Evolutionary conservation across 37 sponge, comb jelly and placozoan genomes (phyloP), one percentile per base, ranked within the genome.

Genomic region (Corticium candelabrum): DNA sequence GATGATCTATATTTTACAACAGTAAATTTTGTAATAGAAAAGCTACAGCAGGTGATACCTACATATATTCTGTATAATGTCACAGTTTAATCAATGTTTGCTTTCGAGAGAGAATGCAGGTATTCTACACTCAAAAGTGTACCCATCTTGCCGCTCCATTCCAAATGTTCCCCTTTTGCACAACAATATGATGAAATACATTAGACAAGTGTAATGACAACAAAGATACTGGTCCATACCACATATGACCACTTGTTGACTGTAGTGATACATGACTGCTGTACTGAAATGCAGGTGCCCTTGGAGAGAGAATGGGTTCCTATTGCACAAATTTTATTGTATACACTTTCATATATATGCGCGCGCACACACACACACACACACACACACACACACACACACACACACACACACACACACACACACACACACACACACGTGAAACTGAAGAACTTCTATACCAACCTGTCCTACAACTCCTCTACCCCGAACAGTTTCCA

Each of bases 401-500:
- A n/a, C n/a, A n/a, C n/a, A n/a, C n/a, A n/a, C n/a, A n/a, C n/a
- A 1, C 69, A 1, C 35, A 27, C 34, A 69, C 7, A n/a, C 1
- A 41, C 21, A 0, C 1, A 36, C 41, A n/a, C 0, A 27, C 40
- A 35, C 27, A 30, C 41, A 27, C 29, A 41, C 1, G 27, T 1
- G 21, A 76, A 35, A 35, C 33, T 1, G 1, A 67, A 35, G 1
- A 34, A 7, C 31, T 4, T 0, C 7, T 35, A 37, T 27, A 68
- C 74, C 41, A 31, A 94, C 94, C 85, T 90, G 87, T 41, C 99
- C 99, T 37, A 97, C 83, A 7, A 97, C 99, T 15, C 99, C 99
- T 36, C 70, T 79, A 3, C 95, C 99, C 56, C 85, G 85, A 32
- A 94, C 89, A 7, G 92, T 89, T 82, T 97, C 94, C 72, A 91